Evolutionary conservation across 2,113 vertebrate species (phyloP).

Genomic region (Anser cygnoides): DNA sequence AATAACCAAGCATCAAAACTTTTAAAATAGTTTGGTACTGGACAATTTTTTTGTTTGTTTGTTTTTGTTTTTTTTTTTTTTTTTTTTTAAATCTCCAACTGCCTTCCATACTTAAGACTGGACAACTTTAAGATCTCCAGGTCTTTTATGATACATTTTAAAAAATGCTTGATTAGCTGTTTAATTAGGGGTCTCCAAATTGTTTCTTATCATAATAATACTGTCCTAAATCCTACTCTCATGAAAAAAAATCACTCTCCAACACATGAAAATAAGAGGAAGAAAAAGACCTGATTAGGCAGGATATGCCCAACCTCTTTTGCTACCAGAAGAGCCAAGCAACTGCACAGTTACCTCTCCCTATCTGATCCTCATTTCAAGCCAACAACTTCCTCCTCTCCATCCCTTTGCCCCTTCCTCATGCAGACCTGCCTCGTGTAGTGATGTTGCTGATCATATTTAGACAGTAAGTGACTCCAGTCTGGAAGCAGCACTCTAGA

Average conservation of each 20-base stretch:
- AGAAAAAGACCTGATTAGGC: not conserved
- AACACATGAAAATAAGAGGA: not conserved
- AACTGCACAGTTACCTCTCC: not conserved
- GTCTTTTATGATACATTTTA: not conserved
- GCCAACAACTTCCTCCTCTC: not conserved
- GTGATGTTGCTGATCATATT: not conserved
- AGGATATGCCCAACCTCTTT: not conserved
- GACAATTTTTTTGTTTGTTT: not conserved
- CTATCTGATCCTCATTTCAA: not conserved
- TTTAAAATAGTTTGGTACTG: not conserved
- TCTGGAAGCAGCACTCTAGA: not conserved
- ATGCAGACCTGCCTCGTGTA: not conserved
- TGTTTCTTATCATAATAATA: not conserved
- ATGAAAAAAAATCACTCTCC: not conserved
- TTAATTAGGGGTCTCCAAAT: not conserved
- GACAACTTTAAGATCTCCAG: not conserved
- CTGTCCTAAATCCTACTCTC: not conserved
- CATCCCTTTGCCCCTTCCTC: not conserved
- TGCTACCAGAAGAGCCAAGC: no score
- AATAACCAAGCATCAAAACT: not conserved
- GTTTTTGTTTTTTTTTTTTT: no score
- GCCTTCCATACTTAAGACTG: not conserved
- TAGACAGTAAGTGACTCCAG: not conserved
- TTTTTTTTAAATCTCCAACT: not conserved
- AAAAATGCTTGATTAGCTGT: not conserved